phyloP scores from a whole-genome alignment of 2,797 vertebrate genomes.

The Platyrinchus mystaceus region DNA sequence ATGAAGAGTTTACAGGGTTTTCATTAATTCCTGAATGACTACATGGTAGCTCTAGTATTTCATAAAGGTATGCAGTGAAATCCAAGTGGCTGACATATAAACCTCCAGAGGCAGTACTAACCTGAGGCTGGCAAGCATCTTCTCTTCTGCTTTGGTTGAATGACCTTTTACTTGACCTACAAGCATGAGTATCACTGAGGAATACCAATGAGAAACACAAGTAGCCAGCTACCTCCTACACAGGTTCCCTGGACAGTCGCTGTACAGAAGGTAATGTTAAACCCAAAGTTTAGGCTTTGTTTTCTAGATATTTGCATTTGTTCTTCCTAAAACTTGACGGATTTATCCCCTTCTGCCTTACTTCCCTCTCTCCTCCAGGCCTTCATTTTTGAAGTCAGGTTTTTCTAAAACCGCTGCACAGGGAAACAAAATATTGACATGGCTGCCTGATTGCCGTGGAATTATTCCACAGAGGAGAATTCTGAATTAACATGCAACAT shows the following conservation, averaged over 20 bases:
- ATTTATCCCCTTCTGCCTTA: not conserved
- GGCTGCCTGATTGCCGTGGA: not conserved
- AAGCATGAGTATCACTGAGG: slow-evolving; percentile 12
- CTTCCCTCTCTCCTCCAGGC: not conserved
- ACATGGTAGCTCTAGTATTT: not conserved
- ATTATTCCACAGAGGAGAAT: slow-evolving; percentile 16
- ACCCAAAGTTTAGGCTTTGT: slow-evolving; percentile 6
- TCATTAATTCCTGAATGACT: slow-evolving; percentile 2
- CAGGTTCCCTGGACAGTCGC: slow-evolving; percentile 1
- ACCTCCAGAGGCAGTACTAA: slow-evolving; percentile 49
- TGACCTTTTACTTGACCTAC: slow-evolving; percentile 68
- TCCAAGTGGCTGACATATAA: slow-evolving; percentile 65
- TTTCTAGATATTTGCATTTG: slow-evolving; percentile 9
- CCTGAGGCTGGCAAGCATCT: slow-evolving; percentile 58
- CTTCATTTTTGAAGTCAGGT: not conserved
- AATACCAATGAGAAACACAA: slow-evolving; percentile 49
- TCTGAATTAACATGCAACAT: slow-evolving; percentile 45
- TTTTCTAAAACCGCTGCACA: not conserved
- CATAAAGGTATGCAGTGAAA: slow-evolving; percentile 33
- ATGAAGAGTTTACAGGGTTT: not conserved
- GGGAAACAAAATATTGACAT: slow-evolving; percentile 18
- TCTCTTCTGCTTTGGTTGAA: slow-evolving; percentile 24
- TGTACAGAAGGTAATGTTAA: not conserved
- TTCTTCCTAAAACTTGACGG: not conserved
- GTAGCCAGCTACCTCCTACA: not conserved